A percentile compares a stretch with the other conserved stretches of the same genome.
phyloP scores from a whole-genome alignment of 1,140 invertebrate species.

The Paracyclopina nana region DNA sequence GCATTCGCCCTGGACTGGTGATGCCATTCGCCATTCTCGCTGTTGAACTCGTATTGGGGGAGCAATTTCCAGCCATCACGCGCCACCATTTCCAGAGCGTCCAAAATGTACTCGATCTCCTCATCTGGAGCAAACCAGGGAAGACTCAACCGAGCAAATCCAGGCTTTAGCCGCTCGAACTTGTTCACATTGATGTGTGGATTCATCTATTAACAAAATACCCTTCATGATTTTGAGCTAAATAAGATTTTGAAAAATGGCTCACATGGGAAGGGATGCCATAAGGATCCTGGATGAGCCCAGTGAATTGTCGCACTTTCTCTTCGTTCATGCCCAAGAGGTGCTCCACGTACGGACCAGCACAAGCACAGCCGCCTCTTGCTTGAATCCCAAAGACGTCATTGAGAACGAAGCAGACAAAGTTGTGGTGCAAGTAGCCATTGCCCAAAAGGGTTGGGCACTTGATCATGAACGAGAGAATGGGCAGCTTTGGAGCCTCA shows the following conservation, averaged over 20 bases:
- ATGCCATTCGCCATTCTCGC: slow-evolving; percentile 70
- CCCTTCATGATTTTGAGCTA: no score
- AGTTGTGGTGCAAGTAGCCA: slow-evolving; percentile 66
- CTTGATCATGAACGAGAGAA: neutral
- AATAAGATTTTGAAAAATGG: no score
- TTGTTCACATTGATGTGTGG: no score
- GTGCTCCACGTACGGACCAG: slow-evolving; percentile 62
- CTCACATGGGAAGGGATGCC: no score
- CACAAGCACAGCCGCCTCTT: slow-evolving; percentile 60
- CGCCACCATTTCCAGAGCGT: slow-evolving; percentile 66
- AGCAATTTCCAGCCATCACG: slow-evolving; percentile 71
- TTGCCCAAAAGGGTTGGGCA: no score
- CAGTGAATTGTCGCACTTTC: no score
- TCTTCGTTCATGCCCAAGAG: no score
- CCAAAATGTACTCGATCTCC: slow-evolving; percentile 56
- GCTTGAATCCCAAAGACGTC: slow-evolving; percentile 81
- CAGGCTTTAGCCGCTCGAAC: slow-evolving; percentile 61
- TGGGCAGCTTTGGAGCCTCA: neutral
- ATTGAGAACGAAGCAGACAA: slow-evolving; percentile 63
- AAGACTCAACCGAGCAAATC: slow-evolving; percentile 62
- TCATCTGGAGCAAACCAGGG: slow-evolving; percentile 62
- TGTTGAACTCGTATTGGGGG: slow-evolving; percentile 62
- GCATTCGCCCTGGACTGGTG: slow-evolving; percentile 49
- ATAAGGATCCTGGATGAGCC: no score
- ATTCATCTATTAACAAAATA: no score